Base-by-base conservation (phyloP, 2,113 vertebrate genomes). In the Grammomys dolichurus region DNA sequence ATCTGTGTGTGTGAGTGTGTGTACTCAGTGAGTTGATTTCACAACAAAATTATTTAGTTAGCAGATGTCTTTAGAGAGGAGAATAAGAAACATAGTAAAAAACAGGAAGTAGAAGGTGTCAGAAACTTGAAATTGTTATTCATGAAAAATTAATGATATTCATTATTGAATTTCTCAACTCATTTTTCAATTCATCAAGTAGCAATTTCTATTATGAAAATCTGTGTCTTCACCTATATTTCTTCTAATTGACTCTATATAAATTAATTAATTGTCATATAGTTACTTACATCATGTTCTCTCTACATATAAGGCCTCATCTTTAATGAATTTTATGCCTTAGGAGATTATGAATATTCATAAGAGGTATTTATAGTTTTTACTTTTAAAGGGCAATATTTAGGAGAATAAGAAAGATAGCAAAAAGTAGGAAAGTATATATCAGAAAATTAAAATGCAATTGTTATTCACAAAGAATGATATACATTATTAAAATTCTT, bases 171-270 rank as follows among this genome's bases (percentile, higher is more conserved):
- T 43, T 31, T 56, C 33, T 54, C n/a, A 48, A 48, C 13, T 86
- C 95, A 81, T 63, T 91, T 96, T 89, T 58, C 16, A 93, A 31
- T 46, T 91, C 40, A 93, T 90, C 20, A 87, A 81, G 76, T 46
- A 95, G 24, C 54, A 94, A 48, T 94, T 85, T 85, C 28, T 13
- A 90, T 94, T 94, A 84, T 95, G 26, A 87, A 96, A 88, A 87
- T 43, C 3, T 51, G 1, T 46, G 87, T 92, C 10, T 92, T 90
- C 10, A 67, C 24, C 46, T 86, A 86, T 60, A 14, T 72, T 72
- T 54, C 24, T 86, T 93, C 36, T 51, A 89, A 54, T 13, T 92
- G 11, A 70, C 17, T 72, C 80, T 60, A 72, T 14, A 84, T 94
- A 36, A 96, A 69, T 81, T 94, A 96, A 65, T 87, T 96, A 88